A percentile compares a stretch with the other conserved stretches of the same genome.
phyloP scores from a whole-genome alignment of 2,113 vertebrate genomes.

The Trachemys scripta region DNA sequence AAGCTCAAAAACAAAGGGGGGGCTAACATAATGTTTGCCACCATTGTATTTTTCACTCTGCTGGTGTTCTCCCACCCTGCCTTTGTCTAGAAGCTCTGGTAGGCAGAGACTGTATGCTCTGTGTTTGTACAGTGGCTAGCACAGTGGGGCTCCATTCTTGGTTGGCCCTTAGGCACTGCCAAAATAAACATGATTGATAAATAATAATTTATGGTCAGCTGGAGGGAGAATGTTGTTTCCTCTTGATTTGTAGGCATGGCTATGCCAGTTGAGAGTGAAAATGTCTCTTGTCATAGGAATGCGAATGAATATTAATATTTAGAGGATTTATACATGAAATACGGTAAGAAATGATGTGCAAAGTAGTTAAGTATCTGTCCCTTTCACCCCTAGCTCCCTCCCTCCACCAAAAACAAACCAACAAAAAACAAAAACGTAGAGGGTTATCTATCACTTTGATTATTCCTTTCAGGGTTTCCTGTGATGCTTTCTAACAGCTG shows the following conservation, averaged over 20 bases:
- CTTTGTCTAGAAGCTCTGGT: background rate
- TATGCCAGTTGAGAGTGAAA: background rate
- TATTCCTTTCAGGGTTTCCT: background rate
- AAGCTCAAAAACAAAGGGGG: background rate
- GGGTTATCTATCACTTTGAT: background rate
- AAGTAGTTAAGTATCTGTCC: background rate
- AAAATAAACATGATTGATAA: background rate
- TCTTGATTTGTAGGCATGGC: background rate
- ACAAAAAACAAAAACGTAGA: background rate
- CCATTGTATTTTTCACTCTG: background rate
- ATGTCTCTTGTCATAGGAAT: background rate
- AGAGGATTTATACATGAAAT: background rate
- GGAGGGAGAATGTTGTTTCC: conserved; percentile 5
- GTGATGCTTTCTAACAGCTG: background rate
- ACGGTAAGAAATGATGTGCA: background rate
- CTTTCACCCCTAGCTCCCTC: background rate
- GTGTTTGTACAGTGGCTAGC: background rate
- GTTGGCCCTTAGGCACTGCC: background rate
- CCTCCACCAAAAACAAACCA: too few relatives aligned
- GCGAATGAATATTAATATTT: background rate
- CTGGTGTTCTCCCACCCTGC: background rate
- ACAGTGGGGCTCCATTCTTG: background rate
- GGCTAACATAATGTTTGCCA: background rate
- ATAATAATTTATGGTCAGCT: background rate
- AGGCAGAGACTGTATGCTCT: background rate